These are phyloP conservation scores for Steinernema feltiae DNA, from an alignment of 1,140 invertebrate genomes.

Conservation along the genomic window DNA sequence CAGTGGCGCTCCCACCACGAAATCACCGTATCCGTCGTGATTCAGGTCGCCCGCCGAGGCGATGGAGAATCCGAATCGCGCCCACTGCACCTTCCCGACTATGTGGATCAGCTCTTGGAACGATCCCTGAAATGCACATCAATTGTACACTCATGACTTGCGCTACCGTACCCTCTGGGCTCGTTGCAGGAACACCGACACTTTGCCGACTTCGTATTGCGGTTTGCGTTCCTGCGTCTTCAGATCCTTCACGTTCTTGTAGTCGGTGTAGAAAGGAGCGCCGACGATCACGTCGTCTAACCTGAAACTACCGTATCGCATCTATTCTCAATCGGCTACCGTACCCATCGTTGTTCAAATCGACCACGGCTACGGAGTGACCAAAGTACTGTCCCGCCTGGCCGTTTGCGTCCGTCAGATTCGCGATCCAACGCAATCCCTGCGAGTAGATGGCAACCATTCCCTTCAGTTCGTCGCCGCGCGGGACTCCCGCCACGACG, in stretches of 20 bases:
- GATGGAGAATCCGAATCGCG: conserved; percentile 80
- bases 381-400: conserved; percentile 94
- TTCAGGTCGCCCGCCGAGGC: conserved; percentile 87
- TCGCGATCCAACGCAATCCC: conserved; percentile 63
- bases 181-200: conserved; percentile 78
- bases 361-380: conserved; percentile 75
- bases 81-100: conserved; percentile 73
- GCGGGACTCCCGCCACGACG: conserved; percentile 83
- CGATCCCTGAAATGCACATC: conserved; percentile 60
- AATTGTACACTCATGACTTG: neutral
- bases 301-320: conserved; percentile 23
- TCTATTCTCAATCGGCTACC: conserved; percentile 24
- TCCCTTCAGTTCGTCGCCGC: conserved; percentile 74
- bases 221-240: conserved; percentile 62
- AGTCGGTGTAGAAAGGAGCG: conserved; percentile 78
- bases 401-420: conserved; percentile 69
- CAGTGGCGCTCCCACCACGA: conserved; percentile 91
- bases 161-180: neutral
- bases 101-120: conserved; percentile 65
- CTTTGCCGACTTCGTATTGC: conserved; percentile 78
- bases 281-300: conserved; percentile 86
- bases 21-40: conserved; percentile 76
- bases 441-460: conserved; percentile 64
- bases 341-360: conserved; percentile 81
- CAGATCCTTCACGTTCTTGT: conserved; percentile 70